A percentile compares a stretch with the other conserved stretches of the same genome.
Conservation (phyloP, 1,140 invertebrate species). For the Aradophagus sp. region DNA sequence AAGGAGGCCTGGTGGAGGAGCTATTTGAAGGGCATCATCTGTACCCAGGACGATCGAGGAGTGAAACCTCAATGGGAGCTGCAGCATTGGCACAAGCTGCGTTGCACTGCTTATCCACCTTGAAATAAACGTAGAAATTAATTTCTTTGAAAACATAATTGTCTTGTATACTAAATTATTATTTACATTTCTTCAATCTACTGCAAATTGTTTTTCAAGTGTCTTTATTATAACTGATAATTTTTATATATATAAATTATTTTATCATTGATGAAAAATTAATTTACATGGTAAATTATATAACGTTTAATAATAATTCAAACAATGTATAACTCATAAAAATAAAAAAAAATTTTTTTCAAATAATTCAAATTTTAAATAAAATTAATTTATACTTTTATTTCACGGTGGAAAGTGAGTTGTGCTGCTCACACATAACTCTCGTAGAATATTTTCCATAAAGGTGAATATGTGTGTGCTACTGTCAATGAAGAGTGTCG, state of each 20-base stretch:
- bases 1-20: slow-evolving; percentile 21
- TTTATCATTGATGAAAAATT: no score
- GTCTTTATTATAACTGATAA: no score
- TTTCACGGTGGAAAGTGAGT: slow-evolving; percentile 36
- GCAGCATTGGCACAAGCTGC: slow-evolving; percentile 43
- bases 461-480: no score
- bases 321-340: neutral
- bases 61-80: slow-evolving; percentile 22
- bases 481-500: no score
- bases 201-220: no score
- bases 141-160: slow-evolving; percentile 26
- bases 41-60: slow-evolving; percentile 36
- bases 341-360: slow-evolving; percentile 4
- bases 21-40: slow-evolving; percentile 22
- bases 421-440: slow-evolving; percentile 6
- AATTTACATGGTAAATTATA: neutral
- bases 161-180: slow-evolving; percentile 9
- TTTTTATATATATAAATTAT: no score
- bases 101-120: slow-evolving; percentile 46
- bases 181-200: no score
- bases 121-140: slow-evolving; percentile 52
- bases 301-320: neutral
- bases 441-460: neutral
- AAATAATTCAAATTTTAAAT: neutral
- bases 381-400: slow-evolving; percentile 32